Percentiles rank a stretch among this genome's conserved stretches.
phyloP scores from a whole-genome alignment of 2,797 vertebrate genomes.

The Agapornis canus region DNA sequence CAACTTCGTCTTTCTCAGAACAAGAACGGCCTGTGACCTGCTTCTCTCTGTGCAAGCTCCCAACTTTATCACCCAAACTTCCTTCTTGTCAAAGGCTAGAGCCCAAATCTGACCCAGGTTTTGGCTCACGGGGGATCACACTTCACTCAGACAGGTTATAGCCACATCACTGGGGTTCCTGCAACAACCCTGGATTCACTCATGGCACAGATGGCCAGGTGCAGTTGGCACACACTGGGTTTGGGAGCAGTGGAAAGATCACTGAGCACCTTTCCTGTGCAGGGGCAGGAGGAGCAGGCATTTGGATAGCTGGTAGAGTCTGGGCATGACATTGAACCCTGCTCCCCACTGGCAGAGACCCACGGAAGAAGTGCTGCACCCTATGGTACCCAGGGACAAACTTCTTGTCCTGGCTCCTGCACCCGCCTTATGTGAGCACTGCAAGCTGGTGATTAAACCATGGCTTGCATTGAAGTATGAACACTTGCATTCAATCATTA shows the following conservation, averaged over 20 bases:
- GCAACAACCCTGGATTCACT: accelerated
- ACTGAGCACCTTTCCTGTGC: not conserved
- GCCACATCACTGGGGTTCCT: too few relatives aligned
- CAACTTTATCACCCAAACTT: not conserved
- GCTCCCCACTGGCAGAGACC: accelerated
- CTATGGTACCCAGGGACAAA: accelerated
- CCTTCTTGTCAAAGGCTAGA: not conserved
- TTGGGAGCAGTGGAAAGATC: not conserved
- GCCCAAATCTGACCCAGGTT: not conserved
- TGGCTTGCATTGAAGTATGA: not conserved
- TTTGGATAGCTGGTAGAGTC: not conserved
- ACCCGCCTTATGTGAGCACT: accelerated
- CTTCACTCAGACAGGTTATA: not conserved
- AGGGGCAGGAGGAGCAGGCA: not conserved
- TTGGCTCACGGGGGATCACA: not conserved
- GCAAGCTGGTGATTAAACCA: not conserved
- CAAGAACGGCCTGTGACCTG: not conserved
- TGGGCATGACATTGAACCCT: not conserved
- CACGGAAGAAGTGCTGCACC: accelerated
- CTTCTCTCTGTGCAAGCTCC: not conserved
- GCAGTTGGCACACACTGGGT: not conserved
- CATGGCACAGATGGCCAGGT: accelerated
- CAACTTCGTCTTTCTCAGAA: not conserved
- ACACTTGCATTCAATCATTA: not conserved
- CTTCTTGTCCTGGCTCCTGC: not conserved